Percentiles rank a stretch among this genome's conserved stretches.
These are phyloP conservation scores for Phasianus colchicus DNA, from an alignment of 2,113 vertebrate species.

Conservation along the genomic window DNA sequence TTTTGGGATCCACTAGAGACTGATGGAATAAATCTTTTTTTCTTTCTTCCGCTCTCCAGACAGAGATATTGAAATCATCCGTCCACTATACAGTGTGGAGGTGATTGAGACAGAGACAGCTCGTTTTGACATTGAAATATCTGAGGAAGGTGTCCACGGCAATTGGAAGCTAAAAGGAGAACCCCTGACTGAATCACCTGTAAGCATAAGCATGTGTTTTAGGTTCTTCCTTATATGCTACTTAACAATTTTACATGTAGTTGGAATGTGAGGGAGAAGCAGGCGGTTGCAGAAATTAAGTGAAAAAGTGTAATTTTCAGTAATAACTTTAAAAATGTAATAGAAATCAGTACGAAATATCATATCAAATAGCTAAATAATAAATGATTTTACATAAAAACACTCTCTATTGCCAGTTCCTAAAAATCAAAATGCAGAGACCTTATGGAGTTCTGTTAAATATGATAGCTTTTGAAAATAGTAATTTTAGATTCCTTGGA, in stretches of 20 bases:
- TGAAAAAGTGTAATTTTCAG: neutral
- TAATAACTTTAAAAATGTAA: neutral
- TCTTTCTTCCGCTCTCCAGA: constrained; percentile 74
- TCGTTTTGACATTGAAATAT: constrained; percentile 95
- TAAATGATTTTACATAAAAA: neutral
- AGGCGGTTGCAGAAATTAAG: neutral
- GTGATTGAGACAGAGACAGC: constrained; percentile 95
- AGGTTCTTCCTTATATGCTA: neutral
- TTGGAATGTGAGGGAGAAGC: constrained; percentile 4
- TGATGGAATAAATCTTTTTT: neutral
- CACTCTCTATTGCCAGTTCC: neutral
- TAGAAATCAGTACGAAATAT: neutral
- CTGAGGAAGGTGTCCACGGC: constrained; percentile 91
- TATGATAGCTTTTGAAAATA: neutral
- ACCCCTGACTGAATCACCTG: constrained; percentile 86
- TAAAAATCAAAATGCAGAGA: neutral
- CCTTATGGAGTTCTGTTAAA: neutral
- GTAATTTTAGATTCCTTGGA: neutral
- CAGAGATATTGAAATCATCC: constrained; percentile 93
- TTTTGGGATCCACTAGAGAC: neutral
- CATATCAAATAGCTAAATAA: neutral
- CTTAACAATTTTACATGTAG: neutral
- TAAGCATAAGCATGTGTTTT: constrained; percentile 86
- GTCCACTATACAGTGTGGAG: constrained; percentile 93
- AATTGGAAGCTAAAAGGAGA: constrained; percentile 96